Evolutionary conservation across 2,888 invertebrate genomes (phyloP).

Genomic region (Chorisops tibialis): DNA sequence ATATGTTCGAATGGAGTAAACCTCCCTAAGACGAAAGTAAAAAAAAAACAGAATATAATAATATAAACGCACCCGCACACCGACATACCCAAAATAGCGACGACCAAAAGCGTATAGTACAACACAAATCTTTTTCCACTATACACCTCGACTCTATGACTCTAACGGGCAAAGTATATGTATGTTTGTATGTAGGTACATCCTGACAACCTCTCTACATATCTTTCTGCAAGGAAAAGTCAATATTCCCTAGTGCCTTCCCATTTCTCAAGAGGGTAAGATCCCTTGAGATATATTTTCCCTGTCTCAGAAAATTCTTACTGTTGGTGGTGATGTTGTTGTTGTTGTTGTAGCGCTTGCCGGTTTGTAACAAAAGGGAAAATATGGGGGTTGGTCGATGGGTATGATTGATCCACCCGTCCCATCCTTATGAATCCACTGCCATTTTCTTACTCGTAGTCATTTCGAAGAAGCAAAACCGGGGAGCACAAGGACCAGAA

Average conservation of each 20-base stretch:
- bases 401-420: constrained; percentile 25
- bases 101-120: constrained; percentile 17
- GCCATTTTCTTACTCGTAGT: constrained; percentile 24
- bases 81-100: constrained; percentile 1
- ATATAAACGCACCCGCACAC: constrained; percentile 1
- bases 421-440: constrained; percentile 3
- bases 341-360: background rate
- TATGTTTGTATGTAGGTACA: background rate
- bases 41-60: background rate
- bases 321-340: background rate
- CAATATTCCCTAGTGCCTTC: constrained; percentile 33
- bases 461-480: background rate
- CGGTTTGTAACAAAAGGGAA: background rate
- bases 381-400: background rate
- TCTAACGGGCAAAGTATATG: background rate
- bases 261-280: constrained; percentile 41
- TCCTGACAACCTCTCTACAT: constrained; percentile 16
- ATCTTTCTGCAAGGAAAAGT: constrained; percentile 31
- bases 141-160: constrained; percentile 14
- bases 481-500: too few species aligned
- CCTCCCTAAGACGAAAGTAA: background rate
- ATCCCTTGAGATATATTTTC: constrained; percentile 39
- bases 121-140: constrained; percentile 26
- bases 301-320: constrained; percentile 24
- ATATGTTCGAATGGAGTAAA: background rate